A percentile compares a stretch with the other conserved stretches of the same genome.
These are phyloP conservation scores for Dasysyrphus albostriatus DNA, from an alignment of 2,888 invertebrate species.

Conservation along the genomic window DNA sequence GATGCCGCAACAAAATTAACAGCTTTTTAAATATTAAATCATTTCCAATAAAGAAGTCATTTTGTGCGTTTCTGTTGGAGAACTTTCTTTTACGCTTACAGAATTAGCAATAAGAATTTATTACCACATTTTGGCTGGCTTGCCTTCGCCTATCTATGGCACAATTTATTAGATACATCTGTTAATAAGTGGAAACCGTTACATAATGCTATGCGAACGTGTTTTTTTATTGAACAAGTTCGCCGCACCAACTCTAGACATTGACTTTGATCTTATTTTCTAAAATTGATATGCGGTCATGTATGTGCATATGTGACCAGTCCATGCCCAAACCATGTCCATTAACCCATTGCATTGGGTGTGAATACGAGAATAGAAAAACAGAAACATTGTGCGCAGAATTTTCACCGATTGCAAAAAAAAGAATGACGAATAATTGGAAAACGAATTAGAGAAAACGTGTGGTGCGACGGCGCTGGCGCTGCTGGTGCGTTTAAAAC, in stretches of 20 bases:
- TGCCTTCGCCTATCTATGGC: conserved; percentile 14
- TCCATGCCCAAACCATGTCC: not conserved
- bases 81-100: conserved; percentile 70
- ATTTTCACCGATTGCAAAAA: conserved; percentile 35
- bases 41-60: conserved; percentile 51
- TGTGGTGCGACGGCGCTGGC: not conserved
- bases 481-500: conserved; percentile 12
- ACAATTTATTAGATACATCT: conserved; percentile 64
- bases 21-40: conserved; percentile 57
- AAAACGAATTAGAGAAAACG: conserved; percentile 51
- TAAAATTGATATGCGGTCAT: conserved; percentile 38
- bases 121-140: conserved; percentile 62
- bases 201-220: conserved; percentile 60
- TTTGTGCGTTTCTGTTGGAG: conserved; percentile 47
- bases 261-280: conserved; percentile 72
- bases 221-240: conserved; percentile 39
- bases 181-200: conserved; percentile 72
- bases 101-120: conserved; percentile 64
- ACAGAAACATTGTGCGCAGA: conserved; percentile 38
- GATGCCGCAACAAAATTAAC: not conserved
- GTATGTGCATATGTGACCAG: conserved; percentile 2
- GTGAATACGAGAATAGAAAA: conserved; percentile 22
- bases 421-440: conserved; percentile 49
- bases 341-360: conserved; percentile 18
- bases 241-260: conserved; percentile 40